Evolutionary conservation across 2,797 vertebrate genomes (phyloP).

Genomic region (Neopelma chrysocephalum): DNA sequence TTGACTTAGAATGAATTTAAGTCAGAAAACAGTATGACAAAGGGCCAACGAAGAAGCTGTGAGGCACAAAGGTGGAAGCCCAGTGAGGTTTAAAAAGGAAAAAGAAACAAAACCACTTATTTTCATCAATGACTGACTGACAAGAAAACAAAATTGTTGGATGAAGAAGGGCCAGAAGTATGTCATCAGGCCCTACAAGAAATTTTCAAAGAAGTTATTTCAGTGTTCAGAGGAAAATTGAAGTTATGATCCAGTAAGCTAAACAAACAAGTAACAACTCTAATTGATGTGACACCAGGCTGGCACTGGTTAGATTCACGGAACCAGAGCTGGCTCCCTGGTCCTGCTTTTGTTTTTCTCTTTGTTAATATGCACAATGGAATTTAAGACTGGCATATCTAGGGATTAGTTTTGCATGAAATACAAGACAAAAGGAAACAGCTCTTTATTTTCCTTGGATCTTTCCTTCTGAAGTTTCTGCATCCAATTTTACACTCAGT

Average conservation of each 20-base stretch:
- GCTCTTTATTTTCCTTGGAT: neutral
- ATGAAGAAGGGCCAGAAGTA: neutral
- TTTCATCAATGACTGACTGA: neutral
- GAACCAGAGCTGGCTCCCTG: fast-evolving
- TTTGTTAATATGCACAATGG: neutral
- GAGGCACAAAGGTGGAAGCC: neutral
- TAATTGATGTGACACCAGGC: neutral
- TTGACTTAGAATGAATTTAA: neutral
- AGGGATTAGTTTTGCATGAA: neutral
- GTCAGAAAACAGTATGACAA: neutral
- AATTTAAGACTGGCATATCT: neutral
- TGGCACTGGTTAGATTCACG: neutral
- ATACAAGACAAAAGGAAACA: neutral
- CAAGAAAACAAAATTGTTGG: neutral
- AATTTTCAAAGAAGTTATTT: neutral
- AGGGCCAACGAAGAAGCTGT: neutral
- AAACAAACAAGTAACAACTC: neutral
- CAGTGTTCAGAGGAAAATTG: neutral
- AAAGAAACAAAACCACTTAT: neutral
- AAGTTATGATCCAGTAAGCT: neutral
- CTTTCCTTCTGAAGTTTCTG: neutral
- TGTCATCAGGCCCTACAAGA: neutral
- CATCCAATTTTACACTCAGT: neutral
- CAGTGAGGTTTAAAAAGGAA: neutral
- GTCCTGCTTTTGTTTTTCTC: neutral